Conservation (phyloP, 2,888 invertebrate species). For the Drosophila sordidula region DNA sequence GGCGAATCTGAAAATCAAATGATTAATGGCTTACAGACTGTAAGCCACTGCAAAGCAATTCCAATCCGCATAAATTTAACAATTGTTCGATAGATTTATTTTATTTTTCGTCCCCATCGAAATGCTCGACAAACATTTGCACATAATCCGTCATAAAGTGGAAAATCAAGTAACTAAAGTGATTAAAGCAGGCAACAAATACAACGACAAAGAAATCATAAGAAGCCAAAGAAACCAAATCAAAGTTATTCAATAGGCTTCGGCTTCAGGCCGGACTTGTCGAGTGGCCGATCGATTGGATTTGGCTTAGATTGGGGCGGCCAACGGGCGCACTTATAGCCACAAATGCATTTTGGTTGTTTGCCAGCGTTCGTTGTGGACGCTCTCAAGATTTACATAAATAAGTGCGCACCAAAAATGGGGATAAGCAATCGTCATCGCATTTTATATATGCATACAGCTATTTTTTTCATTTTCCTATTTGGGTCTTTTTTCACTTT, state of each 20-base stretch:
- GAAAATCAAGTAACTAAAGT: constrained; percentile 77
- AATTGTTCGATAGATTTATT: constrained; percentile 56
- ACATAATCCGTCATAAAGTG: constrained; percentile 80
- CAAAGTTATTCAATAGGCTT: constrained; percentile 74
- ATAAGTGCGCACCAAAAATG: constrained; percentile 67
- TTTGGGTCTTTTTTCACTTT: constrained; percentile 22
- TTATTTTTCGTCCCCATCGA: background rate
- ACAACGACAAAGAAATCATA: constrained; percentile 13
- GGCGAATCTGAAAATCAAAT: constrained; percentile 31
- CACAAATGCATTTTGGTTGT: constrained; percentile 71
- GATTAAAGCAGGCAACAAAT: constrained; percentile 59
- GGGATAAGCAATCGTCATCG: constrained; percentile 63
- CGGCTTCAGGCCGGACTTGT: constrained; percentile 36
- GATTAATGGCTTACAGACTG: constrained; percentile 47
- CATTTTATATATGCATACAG: constrained; percentile 26
- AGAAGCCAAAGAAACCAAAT: constrained; percentile 54
- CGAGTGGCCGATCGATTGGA: constrained; percentile 61
- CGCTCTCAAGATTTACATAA: constrained; percentile 71
- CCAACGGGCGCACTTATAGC: constrained; percentile 25
- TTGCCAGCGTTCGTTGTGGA: constrained; percentile 46
- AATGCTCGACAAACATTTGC: constrained; percentile 62
- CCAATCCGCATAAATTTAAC: constrained; percentile 56
- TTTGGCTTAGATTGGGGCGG: constrained; percentile 24
- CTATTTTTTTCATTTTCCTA: constrained; percentile 4
- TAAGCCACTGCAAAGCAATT: constrained; percentile 21